Conservation (phyloP, 2,797 vertebrate species). For the Hippocampus kuda region DNA sequence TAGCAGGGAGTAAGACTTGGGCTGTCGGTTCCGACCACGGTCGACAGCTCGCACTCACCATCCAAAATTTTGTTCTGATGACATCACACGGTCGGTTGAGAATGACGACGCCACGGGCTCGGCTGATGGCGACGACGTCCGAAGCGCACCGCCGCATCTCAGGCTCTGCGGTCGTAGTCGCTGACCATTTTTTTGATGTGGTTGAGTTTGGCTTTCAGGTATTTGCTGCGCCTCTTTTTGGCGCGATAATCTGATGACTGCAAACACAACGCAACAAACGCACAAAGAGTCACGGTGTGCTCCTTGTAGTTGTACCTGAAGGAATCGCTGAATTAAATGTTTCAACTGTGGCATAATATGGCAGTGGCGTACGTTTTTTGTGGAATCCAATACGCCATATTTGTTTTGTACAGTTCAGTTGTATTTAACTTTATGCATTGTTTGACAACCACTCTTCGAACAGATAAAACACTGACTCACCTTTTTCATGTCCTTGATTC, state of each 20-base stretch:
- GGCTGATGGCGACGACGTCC: not conserved
- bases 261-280: not conserved
- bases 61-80: not conserved
- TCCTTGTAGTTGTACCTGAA: not conserved
- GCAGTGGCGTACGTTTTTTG: no score
- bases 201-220: conserved; percentile 78
- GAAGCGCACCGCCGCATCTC: not conserved
- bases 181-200: conserved; percentile 85
- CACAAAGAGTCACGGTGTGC: not conserved
- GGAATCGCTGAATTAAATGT: not conserved
- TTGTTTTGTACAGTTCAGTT: no score
- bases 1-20: not conserved
- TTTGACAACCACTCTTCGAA: no score
- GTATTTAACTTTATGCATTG: no score
- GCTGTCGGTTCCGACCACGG: not conserved
- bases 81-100: not conserved
- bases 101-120: no score
- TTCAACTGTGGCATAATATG: no score
- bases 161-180: conserved; percentile 65
- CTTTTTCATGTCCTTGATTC: conserved; percentile 65
- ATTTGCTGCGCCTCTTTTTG: conserved; percentile 76
- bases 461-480: conserved; percentile 36
- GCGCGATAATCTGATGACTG: conserved; percentile 74
- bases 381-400: no score
- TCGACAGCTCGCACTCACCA: not conserved